A percentile compares a stretch with the other conserved stretches of the same genome.
phyloP scores from a whole-genome alignment of 2,113 vertebrate genomes.

The Pteruthius melanotis region DNA sequence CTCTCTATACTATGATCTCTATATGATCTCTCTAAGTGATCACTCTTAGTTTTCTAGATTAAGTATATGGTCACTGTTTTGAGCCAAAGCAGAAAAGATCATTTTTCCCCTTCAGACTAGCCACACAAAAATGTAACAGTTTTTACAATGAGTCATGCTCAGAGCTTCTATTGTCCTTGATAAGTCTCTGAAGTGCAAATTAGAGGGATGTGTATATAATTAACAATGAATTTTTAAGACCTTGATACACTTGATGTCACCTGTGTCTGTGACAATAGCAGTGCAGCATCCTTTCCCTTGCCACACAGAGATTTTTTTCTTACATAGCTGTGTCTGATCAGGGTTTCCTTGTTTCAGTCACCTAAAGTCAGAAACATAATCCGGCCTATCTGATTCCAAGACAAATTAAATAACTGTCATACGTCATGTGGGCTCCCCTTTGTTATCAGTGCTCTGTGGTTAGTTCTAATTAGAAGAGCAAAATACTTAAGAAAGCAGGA shows the following conservation, averaged over 20 bases:
- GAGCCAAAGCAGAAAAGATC: not conserved
- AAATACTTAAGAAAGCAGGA: constrained; percentile 53
- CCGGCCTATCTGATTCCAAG: not conserved
- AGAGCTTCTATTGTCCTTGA: not conserved
- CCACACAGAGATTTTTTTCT: not conserved
- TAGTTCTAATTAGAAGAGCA: constrained; percentile 39
- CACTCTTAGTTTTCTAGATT: not conserved
- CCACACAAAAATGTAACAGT: not conserved
- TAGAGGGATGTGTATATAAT: not conserved
- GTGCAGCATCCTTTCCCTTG: not conserved
- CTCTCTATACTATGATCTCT: no score
- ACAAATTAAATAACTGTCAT: constrained; percentile 24
- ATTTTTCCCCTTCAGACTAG: not conserved
- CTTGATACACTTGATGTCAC: not conserved
- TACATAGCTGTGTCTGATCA: not conserved
- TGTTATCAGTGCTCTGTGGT: constrained; percentile 13
- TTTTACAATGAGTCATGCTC: not conserved
- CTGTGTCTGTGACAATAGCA: not conserved
- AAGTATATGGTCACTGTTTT: not conserved
- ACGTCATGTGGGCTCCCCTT: not conserved
- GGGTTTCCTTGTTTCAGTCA: not conserved
- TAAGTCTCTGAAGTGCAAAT: constrained; percentile 4
- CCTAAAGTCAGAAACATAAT: not conserved
- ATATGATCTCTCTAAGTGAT: no score
- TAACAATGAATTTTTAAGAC: constrained; percentile 17